phyloP scores from a whole-genome alignment of 2,113 vertebrate genomes.

The Desmodus rotundus region DNA sequence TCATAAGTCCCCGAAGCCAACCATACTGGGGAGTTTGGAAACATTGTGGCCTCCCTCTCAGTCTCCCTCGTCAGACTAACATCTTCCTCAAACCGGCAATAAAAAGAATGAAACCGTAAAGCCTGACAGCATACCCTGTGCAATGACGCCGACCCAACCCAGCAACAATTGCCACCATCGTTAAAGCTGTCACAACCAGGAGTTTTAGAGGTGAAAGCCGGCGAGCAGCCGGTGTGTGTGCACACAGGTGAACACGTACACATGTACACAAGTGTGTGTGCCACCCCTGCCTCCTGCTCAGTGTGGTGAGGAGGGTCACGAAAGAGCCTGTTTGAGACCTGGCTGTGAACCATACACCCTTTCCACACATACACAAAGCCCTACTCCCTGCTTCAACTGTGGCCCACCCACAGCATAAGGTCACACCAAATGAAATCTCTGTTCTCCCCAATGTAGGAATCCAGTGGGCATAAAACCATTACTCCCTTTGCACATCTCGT shows the following conservation, averaged over 20 bases:
- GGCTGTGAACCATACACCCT: background rate
- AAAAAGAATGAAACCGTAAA: background rate
- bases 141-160: background rate
- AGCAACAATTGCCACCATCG: background rate
- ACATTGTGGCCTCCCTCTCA: background rate
- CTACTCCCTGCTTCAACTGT: fast-evolving
- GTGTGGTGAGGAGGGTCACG: background rate
- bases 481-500: fast-evolving
- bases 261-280: fast-evolving
- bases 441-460: background rate
- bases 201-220: no score
- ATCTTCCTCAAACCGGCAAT: background rate
- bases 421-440: fast-evolving
- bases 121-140: fast-evolving
- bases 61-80: background rate
- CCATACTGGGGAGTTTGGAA: background rate
- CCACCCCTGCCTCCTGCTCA: background rate
- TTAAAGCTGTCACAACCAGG: background rate
- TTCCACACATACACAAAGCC: no score
- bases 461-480: background rate
- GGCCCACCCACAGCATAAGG: fast-evolving
- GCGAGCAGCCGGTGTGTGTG: fast-evolving
- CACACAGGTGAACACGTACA: fast-evolving
- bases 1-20: background rate
- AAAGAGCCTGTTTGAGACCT: fast-evolving